Conservation (phyloP, 1,140 invertebrate genomes). For the Chionoecetes opilio region DNA sequence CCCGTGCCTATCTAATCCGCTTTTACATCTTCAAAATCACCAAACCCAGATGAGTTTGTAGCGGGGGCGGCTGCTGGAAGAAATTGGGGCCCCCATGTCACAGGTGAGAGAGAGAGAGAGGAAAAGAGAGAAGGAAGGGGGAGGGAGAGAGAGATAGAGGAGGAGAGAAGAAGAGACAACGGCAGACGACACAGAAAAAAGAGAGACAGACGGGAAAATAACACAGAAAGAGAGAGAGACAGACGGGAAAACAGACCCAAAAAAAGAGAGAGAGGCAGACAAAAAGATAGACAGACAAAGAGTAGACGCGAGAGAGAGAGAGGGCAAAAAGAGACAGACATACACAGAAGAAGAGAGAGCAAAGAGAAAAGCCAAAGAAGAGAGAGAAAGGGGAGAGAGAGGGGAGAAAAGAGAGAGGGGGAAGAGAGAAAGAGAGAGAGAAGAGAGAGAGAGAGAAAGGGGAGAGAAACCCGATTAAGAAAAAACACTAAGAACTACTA, state of each 20-base stretch:
- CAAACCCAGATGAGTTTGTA: too few species aligned
- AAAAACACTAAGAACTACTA: slow-evolving; percentile 24
- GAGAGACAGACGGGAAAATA: too few species aligned
- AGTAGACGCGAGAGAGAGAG: not conserved
- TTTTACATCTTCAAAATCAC: too few species aligned
- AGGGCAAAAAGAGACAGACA: not conserved
- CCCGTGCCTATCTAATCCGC: too few species aligned
- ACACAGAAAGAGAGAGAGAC: not conserved
- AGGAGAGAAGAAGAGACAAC: too few species aligned
- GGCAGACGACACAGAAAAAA: too few species aligned
- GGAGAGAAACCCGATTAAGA: slow-evolving; percentile 57
- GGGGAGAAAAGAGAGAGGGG: not conserved
- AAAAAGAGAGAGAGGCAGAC: not conserved
- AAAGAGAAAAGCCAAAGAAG: not conserved
- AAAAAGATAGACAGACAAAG: not conserved
- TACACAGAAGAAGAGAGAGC: not conserved
- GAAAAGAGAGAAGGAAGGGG: not conserved
- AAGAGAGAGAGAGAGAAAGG: slow-evolving; percentile 42
- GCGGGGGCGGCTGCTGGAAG: too few species aligned
- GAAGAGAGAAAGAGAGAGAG: not conserved
- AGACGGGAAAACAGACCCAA: not conserved
- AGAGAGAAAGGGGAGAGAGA: not conserved
- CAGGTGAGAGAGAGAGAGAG: not conserved
- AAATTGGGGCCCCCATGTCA: too few species aligned
- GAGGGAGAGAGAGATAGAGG: too few species aligned